These are phyloP conservation scores for Agrilus cyanescens DNA, from an alignment of 2,888 invertebrate genomes.

Conservation along the genomic window DNA sequence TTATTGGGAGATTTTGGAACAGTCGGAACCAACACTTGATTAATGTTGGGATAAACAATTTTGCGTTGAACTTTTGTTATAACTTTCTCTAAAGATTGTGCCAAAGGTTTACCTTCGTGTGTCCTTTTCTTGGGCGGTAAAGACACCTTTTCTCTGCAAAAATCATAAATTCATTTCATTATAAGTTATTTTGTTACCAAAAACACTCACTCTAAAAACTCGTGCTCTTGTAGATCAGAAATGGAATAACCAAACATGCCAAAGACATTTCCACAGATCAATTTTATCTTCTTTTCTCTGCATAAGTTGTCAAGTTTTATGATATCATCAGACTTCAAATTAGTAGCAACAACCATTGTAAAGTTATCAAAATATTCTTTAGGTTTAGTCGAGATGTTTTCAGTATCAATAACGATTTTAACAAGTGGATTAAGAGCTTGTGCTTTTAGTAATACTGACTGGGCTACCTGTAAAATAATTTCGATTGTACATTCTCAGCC, in stretches of 20 bases:
- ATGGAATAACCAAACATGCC: constrained; percentile 89
- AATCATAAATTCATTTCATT: constrained; percentile 2
- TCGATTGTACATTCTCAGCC: not conserved
- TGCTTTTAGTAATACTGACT: constrained; percentile 65
- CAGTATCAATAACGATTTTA: constrained; percentile 57
- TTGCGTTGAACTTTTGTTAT: constrained; percentile 47
- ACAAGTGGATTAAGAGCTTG: constrained; percentile 91
- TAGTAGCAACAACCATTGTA: constrained; percentile 75
- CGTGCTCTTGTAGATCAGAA: constrained; percentile 75
- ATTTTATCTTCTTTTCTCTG: constrained; percentile 61
- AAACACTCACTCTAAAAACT: constrained; percentile 61
- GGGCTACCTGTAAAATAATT: constrained; percentile 54
- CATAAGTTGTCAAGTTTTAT: constrained; percentile 67
- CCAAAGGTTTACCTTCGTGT: constrained; percentile 39
- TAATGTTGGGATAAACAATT: constrained; percentile 49
- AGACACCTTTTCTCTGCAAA: constrained; percentile 41
- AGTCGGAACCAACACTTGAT: constrained; percentile 50
- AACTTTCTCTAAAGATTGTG: constrained; percentile 44
- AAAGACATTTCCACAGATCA: constrained; percentile 85
- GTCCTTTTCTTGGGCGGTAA: constrained; percentile 40
- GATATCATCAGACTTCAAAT: constrained; percentile 58
- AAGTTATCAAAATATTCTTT: constrained; percentile 63
- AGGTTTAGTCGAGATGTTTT: constrained; percentile 51
- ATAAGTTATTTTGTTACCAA: not conserved
- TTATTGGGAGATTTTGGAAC: constrained; percentile 41